Evolutionary conservation across 2,797 vertebrate genomes (phyloP), one percentile per base, ranked within the genome.

Genomic region (Nannoperca obscura): DNA sequence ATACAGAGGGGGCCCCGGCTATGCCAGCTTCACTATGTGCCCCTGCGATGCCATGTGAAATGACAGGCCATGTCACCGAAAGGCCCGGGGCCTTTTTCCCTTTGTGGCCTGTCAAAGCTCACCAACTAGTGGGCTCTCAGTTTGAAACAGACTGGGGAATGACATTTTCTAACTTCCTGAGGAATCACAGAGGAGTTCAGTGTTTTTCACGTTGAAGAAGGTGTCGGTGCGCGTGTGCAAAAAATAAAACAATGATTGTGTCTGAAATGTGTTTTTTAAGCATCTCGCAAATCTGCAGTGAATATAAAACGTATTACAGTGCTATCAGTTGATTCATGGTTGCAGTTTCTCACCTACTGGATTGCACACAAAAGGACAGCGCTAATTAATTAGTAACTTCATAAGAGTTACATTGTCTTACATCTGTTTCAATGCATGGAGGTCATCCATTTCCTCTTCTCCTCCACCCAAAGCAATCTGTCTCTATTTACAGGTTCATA

Each of bases 41-140:
- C 88, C 89, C 81, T 78, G 92, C 89, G 78, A 89, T 88, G 94
- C 87, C 95, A 96, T 95, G 92, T 90, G 94, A 96, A 94, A 95
- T 96, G 95, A 95, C 94, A 95, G 92, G 93, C 87, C 83, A 79
- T 95, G 95, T 94, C 95, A 95, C 91, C 76, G 61, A 90, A 93
- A 55, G 74, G 92, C 95, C 94, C 20, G 71, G 72, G 94, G 95
- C 92, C 80, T 79, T 95, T 94, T 91, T 92, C 92, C 88, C 91
- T 91, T 94, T 85, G 92, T 90, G 93, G 92, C 89, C 94, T 95
- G 94, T 94, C 94, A 95, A 82, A 91, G 91, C 94, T 92, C 92
- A 93, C 79, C 89, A 94, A 91, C 88, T 86, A 91, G 91, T 86
- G 86, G 81, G 86, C 88, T 88, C 87, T 89, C 88, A 83, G 88